Evolutionary conservation across 2,797 vertebrate genomes (phyloP), one percentile per base, ranked within the genome.

Genomic region (Liparis tanakae): DNA sequence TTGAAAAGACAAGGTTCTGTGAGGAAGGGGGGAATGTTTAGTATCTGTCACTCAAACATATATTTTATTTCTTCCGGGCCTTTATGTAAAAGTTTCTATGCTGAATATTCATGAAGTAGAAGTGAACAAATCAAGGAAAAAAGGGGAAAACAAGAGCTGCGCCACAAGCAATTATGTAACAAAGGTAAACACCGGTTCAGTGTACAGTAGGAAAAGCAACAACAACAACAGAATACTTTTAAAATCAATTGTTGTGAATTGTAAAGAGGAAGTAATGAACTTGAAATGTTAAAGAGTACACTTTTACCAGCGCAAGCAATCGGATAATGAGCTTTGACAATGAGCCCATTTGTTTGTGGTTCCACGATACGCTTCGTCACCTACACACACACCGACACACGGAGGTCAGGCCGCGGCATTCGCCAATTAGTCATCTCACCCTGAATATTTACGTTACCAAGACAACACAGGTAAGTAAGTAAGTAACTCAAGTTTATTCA

Each of bases 31-130:
- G 74, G 67, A 62, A 1, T 79, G 86, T 85, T 88, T 79, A 88
- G 88, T 72, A 62, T 74, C 84, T 90, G 91, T 88, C 92, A 89
- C 81, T 92, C 90, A 91, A 82, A 79, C 75, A 34, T 67, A 86
- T 78, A 88, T 87, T 55, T 36, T 83, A 88, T 88, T 84, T 85
- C 67, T 83, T 66, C 73, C 56, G 36, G 64, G 67, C 64, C 80
- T 91, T 86, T 77, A 87, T 78, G 60, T 64, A 53, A 72, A 85
- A 69, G 74, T 72, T 74, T 82, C 61, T 20, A 12, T 44, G 48
- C 37, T 85, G 77, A 87, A 87, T 90, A 88, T 88, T 87, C 82
- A 89, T 74, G 33, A 30, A 18, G n/a, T 48, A 46, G 25, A 65
- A 75, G 67, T 68, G 62, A 76, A 72, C 7, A 37, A 33, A 44